Evolutionary conservation across 2,797 vertebrate species (phyloP), one percentile per base, ranked within the genome.

Genomic region (Urophycis tenuis): DNA sequence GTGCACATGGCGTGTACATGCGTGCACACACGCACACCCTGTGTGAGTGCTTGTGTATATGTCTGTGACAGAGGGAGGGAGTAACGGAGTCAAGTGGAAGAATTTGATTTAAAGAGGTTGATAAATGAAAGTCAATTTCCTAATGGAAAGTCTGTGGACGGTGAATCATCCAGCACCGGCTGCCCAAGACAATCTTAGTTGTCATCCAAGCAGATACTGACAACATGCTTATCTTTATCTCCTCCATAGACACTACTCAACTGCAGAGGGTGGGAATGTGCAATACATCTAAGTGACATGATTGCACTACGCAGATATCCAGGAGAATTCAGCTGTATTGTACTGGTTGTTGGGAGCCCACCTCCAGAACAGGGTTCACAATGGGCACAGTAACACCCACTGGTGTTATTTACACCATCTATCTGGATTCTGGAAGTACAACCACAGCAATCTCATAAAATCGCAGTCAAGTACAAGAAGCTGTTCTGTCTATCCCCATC

Each of bases 231-330:
- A 33, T 73, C 75, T 78, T n/a, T 69, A 81, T 78, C 33, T 32
- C 69, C 30, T 41, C 39, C 67, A 75, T 36, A 19, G 78, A 72
- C 64, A 78, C 73, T 82, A 53, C 69, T 72, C n/a, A 53, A 45
- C 76, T 72, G 36, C 3, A 64, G 75, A 41, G 32, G 72, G 81
- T 74, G 39, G n/a, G 67, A 67, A 25, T 53, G 67, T 49, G 53
- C 33, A 80, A 83, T 85, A n/a, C 81, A 86, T 89, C 75, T 86
- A 85, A 81, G 75, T 30, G 73, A 74, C 83, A 84, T 64, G 73
- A 39, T 9, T 34, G 81, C 81, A 81, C 70, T 72, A 76, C 45
- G 60, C 35, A 72, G 49, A 82, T 83, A 80, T 87, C 79, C 80
- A 83, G 78, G 77, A 39, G 49, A 69, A 41, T 81, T 35, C 22